These are phyloP conservation scores for Achlya flavicornis DNA, from an alignment of 2,888 invertebrate species.

Conservation along the genomic window DNA sequence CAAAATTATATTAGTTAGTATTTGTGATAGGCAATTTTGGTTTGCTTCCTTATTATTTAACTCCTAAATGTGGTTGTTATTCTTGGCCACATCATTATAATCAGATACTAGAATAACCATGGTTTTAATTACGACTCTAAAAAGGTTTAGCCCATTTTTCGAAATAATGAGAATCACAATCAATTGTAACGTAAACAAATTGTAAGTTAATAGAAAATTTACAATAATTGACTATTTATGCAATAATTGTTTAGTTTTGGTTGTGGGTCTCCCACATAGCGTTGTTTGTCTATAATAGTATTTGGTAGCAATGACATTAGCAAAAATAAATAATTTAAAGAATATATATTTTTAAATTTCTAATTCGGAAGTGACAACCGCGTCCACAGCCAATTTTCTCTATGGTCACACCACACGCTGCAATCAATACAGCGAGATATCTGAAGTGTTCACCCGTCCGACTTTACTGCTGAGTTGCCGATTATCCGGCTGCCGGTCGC, in stretches of 20 bases:
- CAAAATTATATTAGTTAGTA: neutral
- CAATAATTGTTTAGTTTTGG: no score
- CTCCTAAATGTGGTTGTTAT: neutral
- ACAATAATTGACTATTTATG: no score
- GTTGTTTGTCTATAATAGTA: no score
- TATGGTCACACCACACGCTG: neutral
- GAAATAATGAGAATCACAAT: no score
- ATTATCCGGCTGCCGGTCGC: neutral
- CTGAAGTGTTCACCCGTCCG: neutral
- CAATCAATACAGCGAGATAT: slow-evolving; percentile 1
- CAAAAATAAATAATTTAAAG: no score
- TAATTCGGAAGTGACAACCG: neutral
- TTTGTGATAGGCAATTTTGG: neutral
- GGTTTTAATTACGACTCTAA: neutral
- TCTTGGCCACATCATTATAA: no score
- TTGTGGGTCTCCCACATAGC: no score
- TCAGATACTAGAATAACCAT: neutral
- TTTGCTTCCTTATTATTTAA: neutral
- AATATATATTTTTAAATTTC: neutral
- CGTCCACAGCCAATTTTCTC: neutral
- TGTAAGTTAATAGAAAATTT: no score
- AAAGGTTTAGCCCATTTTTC: no score
- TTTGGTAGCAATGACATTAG: no score
- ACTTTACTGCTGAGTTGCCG: neutral
- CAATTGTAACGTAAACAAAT: no score